Conservation (phyloP, 2,888 invertebrate genomes). For the Thecocarcelia acutangulata region DNA sequence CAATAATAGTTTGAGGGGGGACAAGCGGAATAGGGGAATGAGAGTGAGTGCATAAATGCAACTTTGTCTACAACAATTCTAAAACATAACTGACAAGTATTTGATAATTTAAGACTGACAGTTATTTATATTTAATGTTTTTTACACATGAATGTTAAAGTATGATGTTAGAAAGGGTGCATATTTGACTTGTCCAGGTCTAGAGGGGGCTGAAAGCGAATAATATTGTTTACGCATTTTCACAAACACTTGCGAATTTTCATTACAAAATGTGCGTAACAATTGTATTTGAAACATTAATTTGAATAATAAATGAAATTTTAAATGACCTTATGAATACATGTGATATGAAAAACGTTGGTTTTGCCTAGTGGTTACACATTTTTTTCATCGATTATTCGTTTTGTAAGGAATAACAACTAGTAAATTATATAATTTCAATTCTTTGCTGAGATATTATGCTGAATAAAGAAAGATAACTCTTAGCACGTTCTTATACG, state of each 20-base stretch:
- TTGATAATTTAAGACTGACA: constrained; percentile 63
- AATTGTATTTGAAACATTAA: constrained; percentile 62
- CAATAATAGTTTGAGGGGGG: neutral
- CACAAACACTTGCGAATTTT: constrained; percentile 10
- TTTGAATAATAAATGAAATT: constrained; percentile 76
- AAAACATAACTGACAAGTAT: constrained; percentile 56
- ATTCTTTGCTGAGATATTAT: no score
- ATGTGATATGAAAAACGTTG: constrained; percentile 37
- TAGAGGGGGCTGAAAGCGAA: neutral
- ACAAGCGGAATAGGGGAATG: neutral
- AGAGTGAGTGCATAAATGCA: constrained; percentile 21
- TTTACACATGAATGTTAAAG: constrained; percentile 8
- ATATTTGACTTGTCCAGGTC: constrained; percentile 17
- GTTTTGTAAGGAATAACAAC: no score
- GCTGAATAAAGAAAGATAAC: no score
- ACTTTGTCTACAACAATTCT: constrained; percentile 48
- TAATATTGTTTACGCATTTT: constrained; percentile 20
- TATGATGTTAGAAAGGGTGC: constrained; percentile 43
- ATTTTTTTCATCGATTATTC: constrained; percentile 8
- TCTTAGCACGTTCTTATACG: no score
- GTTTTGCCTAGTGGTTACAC: neutral
- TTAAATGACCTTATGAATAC: constrained; percentile 72
- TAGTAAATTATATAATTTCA: no score
- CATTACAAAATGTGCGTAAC: constrained; percentile 42
- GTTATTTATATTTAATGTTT: constrained; percentile 44